A percentile compares a stretch with the other conserved stretches of the same genome.
phyloP scores from a whole-genome alignment of 2,797 vertebrate species.

The Poecilia picta region DNA sequence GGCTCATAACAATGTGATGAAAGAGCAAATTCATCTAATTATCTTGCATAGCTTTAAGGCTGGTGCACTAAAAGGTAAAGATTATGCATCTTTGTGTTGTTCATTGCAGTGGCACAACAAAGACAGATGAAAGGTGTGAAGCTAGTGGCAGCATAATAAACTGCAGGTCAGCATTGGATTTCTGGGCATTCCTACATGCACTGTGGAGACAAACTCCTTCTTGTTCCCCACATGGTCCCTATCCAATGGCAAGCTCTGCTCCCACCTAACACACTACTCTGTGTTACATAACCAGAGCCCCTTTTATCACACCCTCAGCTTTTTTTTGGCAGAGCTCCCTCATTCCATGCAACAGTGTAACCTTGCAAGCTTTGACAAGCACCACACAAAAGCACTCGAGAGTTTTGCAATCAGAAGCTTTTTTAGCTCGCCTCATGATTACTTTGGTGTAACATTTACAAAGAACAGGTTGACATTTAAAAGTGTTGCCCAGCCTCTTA shows the following conservation, averaged over 20 bases:
- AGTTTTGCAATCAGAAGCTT: slow-evolving; percentile 4
- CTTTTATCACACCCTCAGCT: slow-evolving; percentile 49
- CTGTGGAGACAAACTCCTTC: slow-evolving; percentile 49
- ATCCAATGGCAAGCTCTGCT: slow-evolving; percentile 10
- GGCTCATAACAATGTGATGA: neutral
- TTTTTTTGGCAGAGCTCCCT: slow-evolving; percentile 45
- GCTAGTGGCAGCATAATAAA: neutral
- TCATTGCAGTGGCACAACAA: neutral
- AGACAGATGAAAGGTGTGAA: neutral
- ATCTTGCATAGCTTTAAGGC: neutral
- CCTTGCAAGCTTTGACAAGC: slow-evolving; percentile 26
- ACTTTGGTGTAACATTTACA: neutral
- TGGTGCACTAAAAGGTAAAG: neutral
- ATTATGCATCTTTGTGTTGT: neutral
- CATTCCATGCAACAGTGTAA: slow-evolving; percentile 40
- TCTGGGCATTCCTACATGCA: slow-evolving; percentile 65
- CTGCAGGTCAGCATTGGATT: slow-evolving; percentile 25
- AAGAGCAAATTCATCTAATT: neutral
- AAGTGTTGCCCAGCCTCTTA: neutral
- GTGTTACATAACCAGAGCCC: slow-evolving; percentile 61
- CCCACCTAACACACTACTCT: slow-evolving; percentile 17
- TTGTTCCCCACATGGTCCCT: slow-evolving; percentile 38
- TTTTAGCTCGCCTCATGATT: slow-evolving; percentile 2
- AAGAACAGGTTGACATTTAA: neutral
- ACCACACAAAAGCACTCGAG: slow-evolving; percentile 3